Base-by-base conservation (phyloP, 2,113 vertebrate genomes). In the Tetrao urogallus region DNA sequence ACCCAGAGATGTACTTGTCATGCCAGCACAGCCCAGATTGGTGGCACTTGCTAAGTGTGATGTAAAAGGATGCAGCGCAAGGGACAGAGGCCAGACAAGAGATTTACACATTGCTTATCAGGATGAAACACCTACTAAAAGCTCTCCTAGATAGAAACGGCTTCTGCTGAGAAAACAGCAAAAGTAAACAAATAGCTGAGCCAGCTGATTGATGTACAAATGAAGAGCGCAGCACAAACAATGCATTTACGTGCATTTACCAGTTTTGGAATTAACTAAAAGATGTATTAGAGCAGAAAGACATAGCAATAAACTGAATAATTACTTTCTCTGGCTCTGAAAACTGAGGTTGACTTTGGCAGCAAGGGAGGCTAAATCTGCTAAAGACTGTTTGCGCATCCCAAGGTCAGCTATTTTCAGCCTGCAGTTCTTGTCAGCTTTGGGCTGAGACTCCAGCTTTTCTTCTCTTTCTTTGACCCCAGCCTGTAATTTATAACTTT, bases 331-430 rank as follows among this genome's bases (percentile, higher is more conserved):
- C 42, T 42, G 1, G 6, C 2, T 87, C 36, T 89, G 78, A 84
- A 93, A 89, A 66, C 38, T 54, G 54, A 42, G 63, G 24, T 47
- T 82, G 56, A 79, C 11, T 15, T 65, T 63, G 50, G 50, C 61
- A 91, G n/a, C 78, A 85, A 72, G 50, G 71, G 71, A 93, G 24
- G 13, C 50, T 76, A 69, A 92, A 92, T 48, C 58, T 85, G 80
- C 30, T 87, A 64, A 89, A 82, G 45, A 47, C 45, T 27, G 45
- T 86, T 95, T 90, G 36, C 54, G 66, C 32, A 1, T 27, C 63
- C 42, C 78, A 96, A 87, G 64, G 74, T 89, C 66, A 82, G 38
- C 32, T 91, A 78, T 28, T 85, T 92, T 93, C 73, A 88, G 71
- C 32, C 25, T 36, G n/a, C 25, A 19, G n/a, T 15, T 69, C 66